Conservation (phyloP, 2,888 invertebrate species). For the Eristalinus aeneus region DNA sequence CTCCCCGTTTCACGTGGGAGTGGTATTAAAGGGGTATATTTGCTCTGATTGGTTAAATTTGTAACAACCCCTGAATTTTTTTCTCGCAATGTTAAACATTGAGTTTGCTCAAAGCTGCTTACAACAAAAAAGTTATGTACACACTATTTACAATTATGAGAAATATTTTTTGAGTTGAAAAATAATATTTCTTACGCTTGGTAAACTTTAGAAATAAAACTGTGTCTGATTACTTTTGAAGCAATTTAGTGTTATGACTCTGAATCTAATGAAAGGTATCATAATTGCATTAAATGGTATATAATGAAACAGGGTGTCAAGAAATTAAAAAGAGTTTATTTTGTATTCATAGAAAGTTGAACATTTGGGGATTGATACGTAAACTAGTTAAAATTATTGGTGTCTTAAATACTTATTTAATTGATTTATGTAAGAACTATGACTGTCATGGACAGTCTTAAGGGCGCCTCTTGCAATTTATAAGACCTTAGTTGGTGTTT, state of each 20-base stretch:
- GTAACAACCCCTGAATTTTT: constrained; percentile 73
- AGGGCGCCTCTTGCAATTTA: too few species aligned
- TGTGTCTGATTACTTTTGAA: constrained; percentile 21
- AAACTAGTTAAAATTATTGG: too few species aligned
- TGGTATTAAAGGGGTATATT: constrained; percentile 54
- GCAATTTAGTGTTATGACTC: constrained; percentile 15
- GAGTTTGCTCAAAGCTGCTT: background rate
- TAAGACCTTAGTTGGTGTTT: too few species aligned
- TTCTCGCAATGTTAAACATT: background rate
- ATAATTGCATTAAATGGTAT: constrained; percentile 3
- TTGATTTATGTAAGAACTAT: too few species aligned
- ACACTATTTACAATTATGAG: background rate
- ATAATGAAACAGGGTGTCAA: constrained; percentile 26
- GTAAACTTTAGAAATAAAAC: background rate
- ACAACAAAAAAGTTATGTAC: background rate
- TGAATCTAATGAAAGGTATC: constrained; percentile 12
- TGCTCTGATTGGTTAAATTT: constrained; percentile 73
- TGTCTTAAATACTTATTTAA: too few species aligned
- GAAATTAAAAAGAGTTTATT: too few species aligned
- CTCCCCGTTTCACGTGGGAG: constrained; percentile 48
- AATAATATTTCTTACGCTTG: background rate
- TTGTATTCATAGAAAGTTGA: too few species aligned
- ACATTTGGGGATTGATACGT: too few species aligned
- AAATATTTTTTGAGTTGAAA: background rate
- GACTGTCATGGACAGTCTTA: too few species aligned